Conservation (phyloP, 2,888 invertebrate species). For the Nomada hirtipes region DNA sequence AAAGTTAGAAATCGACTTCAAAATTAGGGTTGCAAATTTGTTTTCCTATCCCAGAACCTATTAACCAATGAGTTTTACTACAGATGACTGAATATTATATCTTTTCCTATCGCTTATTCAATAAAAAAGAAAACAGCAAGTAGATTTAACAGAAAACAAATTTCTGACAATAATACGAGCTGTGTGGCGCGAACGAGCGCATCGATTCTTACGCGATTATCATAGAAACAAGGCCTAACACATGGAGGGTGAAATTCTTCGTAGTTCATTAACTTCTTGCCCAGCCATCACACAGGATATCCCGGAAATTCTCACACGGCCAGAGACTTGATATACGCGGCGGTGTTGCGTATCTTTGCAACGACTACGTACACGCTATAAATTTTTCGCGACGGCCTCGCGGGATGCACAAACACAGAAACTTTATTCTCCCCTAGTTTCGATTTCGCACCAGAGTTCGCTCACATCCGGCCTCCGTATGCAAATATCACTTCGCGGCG, state of each 20-base stretch:
- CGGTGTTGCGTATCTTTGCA: slow-evolving; percentile 28
- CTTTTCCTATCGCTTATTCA: too few relatives aligned
- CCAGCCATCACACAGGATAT: slow-evolving; percentile 30
- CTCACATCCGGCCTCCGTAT: slow-evolving; percentile 23
- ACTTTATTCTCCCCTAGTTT: slow-evolving; percentile 43
- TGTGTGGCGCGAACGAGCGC: not conserved
- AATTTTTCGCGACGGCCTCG: slow-evolving; percentile 35
- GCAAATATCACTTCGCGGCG: slow-evolving; percentile 38
- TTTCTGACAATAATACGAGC: too few relatives aligned
- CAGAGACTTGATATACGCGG: slow-evolving; percentile 23
- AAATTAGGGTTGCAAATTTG: too few relatives aligned
- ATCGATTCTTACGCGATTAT: not conserved
- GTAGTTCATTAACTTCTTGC: slow-evolving; percentile 52
- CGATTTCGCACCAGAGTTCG: slow-evolving; percentile 24
- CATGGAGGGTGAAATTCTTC: slow-evolving; percentile 36
- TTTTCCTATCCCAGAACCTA: too few relatives aligned
- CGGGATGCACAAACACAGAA: slow-evolving; percentile 23
- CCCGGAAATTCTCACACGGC: slow-evolving; percentile 37
- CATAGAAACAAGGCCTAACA: not conserved
- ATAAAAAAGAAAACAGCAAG: too few relatives aligned
- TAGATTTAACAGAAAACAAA: too few relatives aligned
- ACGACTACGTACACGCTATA: slow-evolving; percentile 21
- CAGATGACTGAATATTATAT: too few relatives aligned
- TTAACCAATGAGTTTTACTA: too few relatives aligned
- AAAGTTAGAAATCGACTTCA: too few relatives aligned